Conservation (phyloP, 2,797 vertebrate genomes). For the Melanotaenia maccullochi region DNA sequence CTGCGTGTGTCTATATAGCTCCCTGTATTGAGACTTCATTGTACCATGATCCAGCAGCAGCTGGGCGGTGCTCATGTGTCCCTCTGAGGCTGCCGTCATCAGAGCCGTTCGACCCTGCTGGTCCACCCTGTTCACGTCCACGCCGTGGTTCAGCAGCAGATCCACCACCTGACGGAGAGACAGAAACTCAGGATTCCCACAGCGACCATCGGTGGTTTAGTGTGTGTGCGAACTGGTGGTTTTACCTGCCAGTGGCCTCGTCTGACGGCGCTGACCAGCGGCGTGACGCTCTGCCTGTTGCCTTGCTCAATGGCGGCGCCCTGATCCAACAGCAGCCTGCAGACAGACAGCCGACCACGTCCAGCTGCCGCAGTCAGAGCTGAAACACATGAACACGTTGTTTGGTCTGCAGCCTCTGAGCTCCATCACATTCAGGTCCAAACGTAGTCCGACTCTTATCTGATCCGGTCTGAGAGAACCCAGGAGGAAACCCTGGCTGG, state of each 20-base stretch:
- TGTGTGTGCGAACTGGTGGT: neutral
- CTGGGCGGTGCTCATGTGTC: constrained; percentile 90
- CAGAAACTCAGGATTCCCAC: neutral
- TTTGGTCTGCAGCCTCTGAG: too few species aligned
- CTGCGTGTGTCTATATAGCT: too few species aligned
- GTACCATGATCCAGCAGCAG: constrained; percentile 93
- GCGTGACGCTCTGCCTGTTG: constrained; percentile 85
- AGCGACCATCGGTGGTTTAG: neutral
- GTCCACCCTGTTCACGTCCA: constrained; percentile 93
- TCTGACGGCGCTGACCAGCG: constrained; percentile 89
- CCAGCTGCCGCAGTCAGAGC: constrained; percentile 74
- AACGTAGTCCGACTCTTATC: too few species aligned
- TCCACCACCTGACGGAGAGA: constrained; percentile 87
- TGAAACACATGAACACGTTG: constrained; percentile 10
- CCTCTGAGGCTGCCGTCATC: constrained; percentile 96
- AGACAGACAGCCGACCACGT: constrained; percentile 63
- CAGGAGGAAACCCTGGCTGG: too few species aligned
- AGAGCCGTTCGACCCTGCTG: constrained; percentile 93
- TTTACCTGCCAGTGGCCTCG: constrained; percentile 93
- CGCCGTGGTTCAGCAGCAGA: constrained; percentile 89
- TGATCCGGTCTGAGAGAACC: too few species aligned
- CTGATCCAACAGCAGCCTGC: constrained; percentile 82
- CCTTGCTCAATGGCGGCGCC: constrained; percentile 83
- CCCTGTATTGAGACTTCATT: too few species aligned
- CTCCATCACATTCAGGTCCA: too few species aligned